A percentile compares a stretch with the other conserved stretches of the same genome.
These are phyloP conservation scores for Lycocorax pyrrhopterus DNA, from an alignment of 2,113 vertebrate species.

Conservation along the genomic window DNA sequence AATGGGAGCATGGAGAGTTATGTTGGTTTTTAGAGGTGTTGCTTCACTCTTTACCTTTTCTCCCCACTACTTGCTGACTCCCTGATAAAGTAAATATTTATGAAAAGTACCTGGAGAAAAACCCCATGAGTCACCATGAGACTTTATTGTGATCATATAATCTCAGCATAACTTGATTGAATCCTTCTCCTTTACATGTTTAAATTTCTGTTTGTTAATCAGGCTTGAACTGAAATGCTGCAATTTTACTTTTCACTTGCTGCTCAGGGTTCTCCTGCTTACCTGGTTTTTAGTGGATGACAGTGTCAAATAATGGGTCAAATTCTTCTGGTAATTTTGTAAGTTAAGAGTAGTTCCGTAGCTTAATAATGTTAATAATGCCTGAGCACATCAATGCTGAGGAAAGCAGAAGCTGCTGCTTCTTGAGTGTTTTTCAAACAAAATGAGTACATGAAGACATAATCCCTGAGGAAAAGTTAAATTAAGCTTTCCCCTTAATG, in stretches of 20 bases:
- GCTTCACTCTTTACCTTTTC: not conserved
- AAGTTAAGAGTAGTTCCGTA: not conserved
- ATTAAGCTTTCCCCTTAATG: not conserved
- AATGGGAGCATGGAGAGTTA: not conserved
- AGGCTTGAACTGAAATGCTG: not conserved
- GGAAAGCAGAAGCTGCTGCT: not conserved
- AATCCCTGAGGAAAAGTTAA: not conserved
- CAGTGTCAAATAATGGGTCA: not conserved
- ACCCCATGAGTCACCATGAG: not conserved
- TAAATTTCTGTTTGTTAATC: not conserved
- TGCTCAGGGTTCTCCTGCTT: not conserved
- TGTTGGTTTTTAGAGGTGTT: conserved; percentile 6
- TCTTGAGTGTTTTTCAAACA: not conserved
- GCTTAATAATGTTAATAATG: no score
- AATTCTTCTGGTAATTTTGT: not conserved
- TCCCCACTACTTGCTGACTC: not conserved
- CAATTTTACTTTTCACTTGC: not conserved
- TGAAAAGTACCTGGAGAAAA: not conserved
- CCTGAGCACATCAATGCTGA: not conserved
- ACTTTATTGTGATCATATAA: not conserved
- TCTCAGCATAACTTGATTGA: not conserved
- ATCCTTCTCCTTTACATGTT: not conserved
- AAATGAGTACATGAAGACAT: not conserved
- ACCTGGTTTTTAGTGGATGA: not conserved
- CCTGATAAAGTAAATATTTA: not conserved